Evolutionary conservation across 2,888 invertebrate genomes (phyloP).

Genomic region (Byasa hedistus): DNA sequence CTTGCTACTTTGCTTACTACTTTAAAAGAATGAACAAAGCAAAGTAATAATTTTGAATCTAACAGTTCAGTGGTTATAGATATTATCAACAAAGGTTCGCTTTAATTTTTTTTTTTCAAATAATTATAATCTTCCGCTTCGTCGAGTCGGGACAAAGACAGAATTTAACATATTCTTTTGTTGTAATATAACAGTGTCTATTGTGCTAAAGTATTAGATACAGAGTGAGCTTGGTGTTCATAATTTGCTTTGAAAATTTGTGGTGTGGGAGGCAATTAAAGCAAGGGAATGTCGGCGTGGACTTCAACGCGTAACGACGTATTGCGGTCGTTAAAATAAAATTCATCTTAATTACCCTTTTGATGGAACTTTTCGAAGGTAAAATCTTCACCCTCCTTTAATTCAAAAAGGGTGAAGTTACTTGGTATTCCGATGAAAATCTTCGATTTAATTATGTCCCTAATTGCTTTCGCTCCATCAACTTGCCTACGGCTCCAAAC

Average conservation of each 20-base stretch:
- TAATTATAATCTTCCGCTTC: conserved; percentile 78
- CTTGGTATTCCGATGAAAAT: conserved; percentile 52
- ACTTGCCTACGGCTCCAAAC: not conserved
- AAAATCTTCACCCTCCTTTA: conserved; percentile 38
- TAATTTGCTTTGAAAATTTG: conserved; percentile 68
- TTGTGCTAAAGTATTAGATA: conserved; percentile 74
- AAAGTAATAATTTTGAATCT: conserved; percentile 22
- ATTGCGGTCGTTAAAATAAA: conserved; percentile 57
- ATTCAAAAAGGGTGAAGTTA: conserved; percentile 44
- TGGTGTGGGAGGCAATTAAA: conserved; percentile 65
- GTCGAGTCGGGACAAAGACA: conserved; percentile 67
- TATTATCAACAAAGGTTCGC: conserved; percentile 22
- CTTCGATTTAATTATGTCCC: conserved; percentile 29
- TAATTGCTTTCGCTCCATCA: conserved; percentile 21
- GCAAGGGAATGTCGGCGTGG: conserved; percentile 41
- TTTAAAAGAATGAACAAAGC: conserved; percentile 23
- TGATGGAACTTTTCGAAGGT: conserved; percentile 54
- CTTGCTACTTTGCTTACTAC: not conserved
- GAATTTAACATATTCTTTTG: conserved; percentile 76
- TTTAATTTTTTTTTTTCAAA: conserved; percentile 62
- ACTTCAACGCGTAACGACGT: conserved; percentile 38
- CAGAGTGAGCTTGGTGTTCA: conserved; percentile 60
- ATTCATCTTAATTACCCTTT: conserved; percentile 67
- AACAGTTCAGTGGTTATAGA: conserved; percentile 23
- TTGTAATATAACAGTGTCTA: conserved; percentile 60